Evolutionary conservation across 2,113 vertebrate genomes (phyloP).

Genomic region (Gymnobelideus leadbeateri): DNA sequence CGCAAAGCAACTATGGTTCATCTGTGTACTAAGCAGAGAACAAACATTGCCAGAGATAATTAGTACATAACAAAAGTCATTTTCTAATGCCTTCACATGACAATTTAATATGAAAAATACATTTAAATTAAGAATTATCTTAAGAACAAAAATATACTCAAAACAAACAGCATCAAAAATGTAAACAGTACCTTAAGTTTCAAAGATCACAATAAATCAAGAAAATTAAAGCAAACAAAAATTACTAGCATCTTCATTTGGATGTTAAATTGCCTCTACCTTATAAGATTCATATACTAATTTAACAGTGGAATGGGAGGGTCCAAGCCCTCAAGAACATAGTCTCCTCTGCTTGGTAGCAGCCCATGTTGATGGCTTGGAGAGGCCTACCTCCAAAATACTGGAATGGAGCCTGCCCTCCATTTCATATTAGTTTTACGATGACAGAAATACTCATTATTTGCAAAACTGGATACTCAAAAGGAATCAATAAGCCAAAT

Average conservation of each 20-base stretch:
- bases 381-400: too few relatives aligned
- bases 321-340: not conserved
- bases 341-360: not conserved
- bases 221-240: not conserved
- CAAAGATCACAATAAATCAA: constrained; percentile 22
- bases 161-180: constrained; percentile 21
- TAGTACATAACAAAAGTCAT: not conserved
- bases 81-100: not conserved
- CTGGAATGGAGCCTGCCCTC: not conserved
- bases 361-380: not conserved
- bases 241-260: not conserved
- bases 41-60: not conserved
- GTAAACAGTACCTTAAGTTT: not conserved
- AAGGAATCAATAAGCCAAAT: not conserved
- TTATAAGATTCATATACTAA: not conserved
- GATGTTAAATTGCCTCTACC: not conserved
- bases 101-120: constrained; percentile 8
- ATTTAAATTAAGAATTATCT: constrained; percentile 25
- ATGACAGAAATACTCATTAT: not conserved
- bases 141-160: constrained; percentile 5
- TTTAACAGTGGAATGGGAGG: not conserved
- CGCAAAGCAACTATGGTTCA: constrained; percentile 36
- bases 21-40: not conserved
- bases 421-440: not conserved
- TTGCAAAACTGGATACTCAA: not conserved